Evolutionary conservation across 2,888 invertebrate genomes (phyloP), one percentile per base, ranked within the genome.

Genomic region (Gari tellinella): DNA sequence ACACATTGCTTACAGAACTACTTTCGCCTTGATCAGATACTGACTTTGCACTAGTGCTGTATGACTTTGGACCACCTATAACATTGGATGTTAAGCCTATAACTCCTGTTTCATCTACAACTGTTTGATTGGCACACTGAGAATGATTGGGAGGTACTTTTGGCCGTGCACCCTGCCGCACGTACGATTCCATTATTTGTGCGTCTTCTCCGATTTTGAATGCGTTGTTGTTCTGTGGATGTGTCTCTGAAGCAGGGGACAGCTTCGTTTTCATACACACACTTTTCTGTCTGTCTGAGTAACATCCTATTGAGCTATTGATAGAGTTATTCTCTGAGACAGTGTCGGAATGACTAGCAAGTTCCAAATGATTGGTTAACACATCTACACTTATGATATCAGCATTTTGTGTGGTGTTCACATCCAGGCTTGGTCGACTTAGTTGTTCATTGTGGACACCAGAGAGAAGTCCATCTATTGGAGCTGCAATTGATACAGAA

Each of bases 211-310:
- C 74, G 10, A 57, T 68, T 37, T 81, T 74, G 38, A 85, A 85
- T 75, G 85, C 85, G 57, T 81, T 72, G 48, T 81, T 83, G 45
- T 85, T 85, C 66, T 85, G 83, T 55, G 82, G 82, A 72, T 81
- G 77, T 7, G 82, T 80, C 51, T 84, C 83, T n/a, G 85, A 82
- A 5, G 87, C 86, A 17, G 87, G 87, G 12, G 87, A 87, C 52
- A 85, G 69, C 51, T 79, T 79, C 25, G 79, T 79, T 46, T 74
- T 79, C 72, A 72, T 68, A 31, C 72, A 68, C 31, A 79, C 74
- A 46, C 68, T 38, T 49, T 68, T 70, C 48, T 72, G 67, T 49
- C 70, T 64, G 49, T 75, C 49, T n/a, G 52, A 40, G 31, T 67
- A 63, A 55, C 74, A 75, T 52, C 60, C 63, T 1, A 70, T 61